Evolutionary conservation across 2,113 vertebrate species (phyloP).

Genomic region (Solenodon paradoxus): DNA sequence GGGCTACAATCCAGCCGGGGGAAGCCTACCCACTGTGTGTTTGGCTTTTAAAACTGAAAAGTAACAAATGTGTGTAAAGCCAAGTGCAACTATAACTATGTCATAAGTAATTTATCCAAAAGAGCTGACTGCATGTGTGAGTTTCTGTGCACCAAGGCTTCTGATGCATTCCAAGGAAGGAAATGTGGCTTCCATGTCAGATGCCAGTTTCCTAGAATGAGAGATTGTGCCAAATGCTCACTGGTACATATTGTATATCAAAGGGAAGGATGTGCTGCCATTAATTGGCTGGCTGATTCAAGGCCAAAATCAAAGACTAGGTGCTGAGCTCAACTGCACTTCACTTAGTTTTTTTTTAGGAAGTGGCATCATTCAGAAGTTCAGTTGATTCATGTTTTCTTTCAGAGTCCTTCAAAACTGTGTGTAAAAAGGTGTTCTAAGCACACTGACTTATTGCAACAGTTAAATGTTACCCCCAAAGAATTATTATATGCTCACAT

Average conservation of each 20-base stretch:
- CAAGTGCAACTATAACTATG: background rate
- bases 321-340: background rate
- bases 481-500: background rate
- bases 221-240: background rate
- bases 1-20: too few relatives aligned
- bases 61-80: background rate
- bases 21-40: too few relatives aligned
- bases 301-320: background rate
- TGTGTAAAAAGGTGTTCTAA: background rate
- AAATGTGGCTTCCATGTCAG: background rate
- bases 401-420: background rate
- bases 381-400: accelerated
- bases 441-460: background rate
- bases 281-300: background rate
- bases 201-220: background rate
- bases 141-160: background rate
- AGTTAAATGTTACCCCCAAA: background rate
- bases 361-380: background rate
- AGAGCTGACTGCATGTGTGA: background rate
- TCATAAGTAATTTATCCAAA: background rate
- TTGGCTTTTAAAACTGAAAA: background rate
- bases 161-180: background rate
- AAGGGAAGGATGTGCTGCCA: background rate
- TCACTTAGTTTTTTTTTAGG: background rate
- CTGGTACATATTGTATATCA: background rate